These are phyloP conservation scores for Mellilla xanthometata DNA, from an alignment of 2,888 invertebrate species.

Conservation along the genomic window DNA sequence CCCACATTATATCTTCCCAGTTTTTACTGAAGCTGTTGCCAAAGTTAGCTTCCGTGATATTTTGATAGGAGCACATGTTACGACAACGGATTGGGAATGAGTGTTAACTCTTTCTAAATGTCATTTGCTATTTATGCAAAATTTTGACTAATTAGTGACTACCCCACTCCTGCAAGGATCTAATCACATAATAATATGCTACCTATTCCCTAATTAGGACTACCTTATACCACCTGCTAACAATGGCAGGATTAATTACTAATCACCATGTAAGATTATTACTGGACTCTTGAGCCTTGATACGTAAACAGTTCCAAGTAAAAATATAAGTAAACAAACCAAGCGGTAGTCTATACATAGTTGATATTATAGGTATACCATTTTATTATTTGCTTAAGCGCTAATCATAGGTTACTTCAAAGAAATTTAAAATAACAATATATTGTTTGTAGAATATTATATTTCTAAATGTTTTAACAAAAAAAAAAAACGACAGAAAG, in stretches of 20 bases:
- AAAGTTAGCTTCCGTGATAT: slow-evolving; percentile 23
- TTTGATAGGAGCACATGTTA: slow-evolving; percentile 37
- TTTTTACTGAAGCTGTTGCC: slow-evolving; percentile 10
- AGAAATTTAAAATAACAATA: no score
- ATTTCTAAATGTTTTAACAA: no score
- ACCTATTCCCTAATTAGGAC: slow-evolving; percentile 18
- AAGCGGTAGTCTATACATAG: no score
- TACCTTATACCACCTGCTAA: slow-evolving; percentile 24
- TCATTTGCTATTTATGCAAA: slow-evolving; percentile 34
- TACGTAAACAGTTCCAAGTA: slow-evolving; percentile 18
- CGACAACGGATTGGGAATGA: slow-evolving; percentile 37
- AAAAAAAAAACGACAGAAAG: no score
- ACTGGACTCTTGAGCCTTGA: not conserved
- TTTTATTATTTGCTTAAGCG: no score
- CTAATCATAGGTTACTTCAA: no score
- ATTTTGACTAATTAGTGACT: slow-evolving; percentile 34
- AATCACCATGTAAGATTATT: not conserved
- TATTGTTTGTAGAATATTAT: no score
- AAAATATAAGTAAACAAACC: slow-evolving; percentile 11
- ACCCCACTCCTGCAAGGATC: slow-evolving; percentile 35
- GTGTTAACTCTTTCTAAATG: slow-evolving; percentile 30
- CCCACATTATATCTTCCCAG: slow-evolving; percentile 19
- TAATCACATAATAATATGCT: slow-evolving; percentile 20
- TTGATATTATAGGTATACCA: no score
- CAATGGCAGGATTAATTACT: slow-evolving; percentile 8